A percentile compares a stretch with the other conserved stretches of the same genome.
phyloP scores from a whole-genome alignment of 1,140 invertebrate genomes.

The Drosophila bocqueti region DNA sequence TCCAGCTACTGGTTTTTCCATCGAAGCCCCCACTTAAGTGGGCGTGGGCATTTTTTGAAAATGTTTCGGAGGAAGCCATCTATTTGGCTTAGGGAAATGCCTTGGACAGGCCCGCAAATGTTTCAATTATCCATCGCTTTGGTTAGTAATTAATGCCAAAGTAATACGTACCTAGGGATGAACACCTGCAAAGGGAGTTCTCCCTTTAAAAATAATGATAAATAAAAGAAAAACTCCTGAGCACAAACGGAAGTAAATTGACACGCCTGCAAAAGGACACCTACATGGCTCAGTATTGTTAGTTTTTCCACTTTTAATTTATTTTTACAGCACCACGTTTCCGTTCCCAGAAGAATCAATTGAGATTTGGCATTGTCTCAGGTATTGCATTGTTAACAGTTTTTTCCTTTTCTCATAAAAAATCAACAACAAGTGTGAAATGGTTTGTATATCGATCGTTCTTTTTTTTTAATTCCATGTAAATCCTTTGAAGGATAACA shows the following conservation, averaged over 20 bases:
- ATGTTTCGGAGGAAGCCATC: slow-evolving; percentile 72
- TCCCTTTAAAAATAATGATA: neutral
- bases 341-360: slow-evolving; percentile 60
- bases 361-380: slow-evolving; percentile 53
- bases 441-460: neutral
- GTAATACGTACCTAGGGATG: slow-evolving; percentile 16
- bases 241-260: slow-evolving; percentile 64
- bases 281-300: slow-evolving; percentile 23
- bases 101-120: slow-evolving; percentile 57
- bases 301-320: slow-evolving; percentile 49
- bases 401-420: neutral
- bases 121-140: slow-evolving; percentile 64
- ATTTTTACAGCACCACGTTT: slow-evolving; percentile 65
- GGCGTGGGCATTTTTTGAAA: slow-evolving; percentile 73
- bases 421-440: slow-evolving; percentile 24
- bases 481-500: neutral
- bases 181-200: slow-evolving; percentile 41
- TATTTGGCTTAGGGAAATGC: slow-evolving; percentile 66
- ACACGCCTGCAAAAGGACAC: slow-evolving; percentile 66
- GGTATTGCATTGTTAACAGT: slow-evolving; percentile 23
- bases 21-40: slow-evolving; percentile 61
- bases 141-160: slow-evolving; percentile 39
- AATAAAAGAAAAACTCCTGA: neutral
- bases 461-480: neutral
- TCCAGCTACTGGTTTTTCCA: slow-evolving; percentile 67